phyloP scores from a whole-genome alignment of 2,797 vertebrate genomes.

The Astyanax mexicanus region DNA sequence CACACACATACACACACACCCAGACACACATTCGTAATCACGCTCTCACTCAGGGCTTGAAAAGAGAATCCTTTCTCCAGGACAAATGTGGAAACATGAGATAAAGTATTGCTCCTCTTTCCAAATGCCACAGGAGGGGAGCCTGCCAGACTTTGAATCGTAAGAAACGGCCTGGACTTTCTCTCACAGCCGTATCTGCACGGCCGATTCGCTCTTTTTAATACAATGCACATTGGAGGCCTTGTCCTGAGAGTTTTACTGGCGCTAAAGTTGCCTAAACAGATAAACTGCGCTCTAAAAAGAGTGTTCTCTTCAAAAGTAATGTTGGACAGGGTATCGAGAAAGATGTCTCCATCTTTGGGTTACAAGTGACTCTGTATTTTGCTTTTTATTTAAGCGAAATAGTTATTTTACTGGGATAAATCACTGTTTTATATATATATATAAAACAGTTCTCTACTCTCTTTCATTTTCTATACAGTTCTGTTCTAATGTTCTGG shows the following conservation, averaged over 20 bases:
- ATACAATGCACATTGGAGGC: not conserved
- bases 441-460: not conserved
- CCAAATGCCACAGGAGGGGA: constrained; percentile 50
- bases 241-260: constrained; percentile 16
- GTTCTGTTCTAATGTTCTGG: constrained; percentile 90
- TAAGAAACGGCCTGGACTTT: constrained; percentile 42
- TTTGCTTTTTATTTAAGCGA: not conserved
- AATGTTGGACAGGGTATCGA: constrained; percentile 20
- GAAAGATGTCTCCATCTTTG: not conserved
- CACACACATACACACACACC: constrained; percentile 11
- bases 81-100: constrained; percentile 58
- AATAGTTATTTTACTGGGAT: not conserved
- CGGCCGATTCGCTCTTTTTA: constrained; percentile 28
- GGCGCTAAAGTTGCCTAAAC: constrained; percentile 18
- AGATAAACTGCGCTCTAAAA: constrained; percentile 42
- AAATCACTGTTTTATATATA: not conserved
- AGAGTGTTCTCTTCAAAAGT: constrained; percentile 18
- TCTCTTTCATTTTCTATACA: constrained; percentile 62
- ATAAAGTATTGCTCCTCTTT: constrained; percentile 52
- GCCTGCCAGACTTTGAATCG: constrained; percentile 47
- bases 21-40: constrained; percentile 45
- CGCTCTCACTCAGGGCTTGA: constrained; percentile 21
- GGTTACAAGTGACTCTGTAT: not conserved
- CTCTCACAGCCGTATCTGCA: constrained; percentile 28
- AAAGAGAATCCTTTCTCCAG: constrained; percentile 49